Evolutionary conservation across 2,888 invertebrate genomes (phyloP).

Genomic region (Leptinotarsa peninsularis): DNA sequence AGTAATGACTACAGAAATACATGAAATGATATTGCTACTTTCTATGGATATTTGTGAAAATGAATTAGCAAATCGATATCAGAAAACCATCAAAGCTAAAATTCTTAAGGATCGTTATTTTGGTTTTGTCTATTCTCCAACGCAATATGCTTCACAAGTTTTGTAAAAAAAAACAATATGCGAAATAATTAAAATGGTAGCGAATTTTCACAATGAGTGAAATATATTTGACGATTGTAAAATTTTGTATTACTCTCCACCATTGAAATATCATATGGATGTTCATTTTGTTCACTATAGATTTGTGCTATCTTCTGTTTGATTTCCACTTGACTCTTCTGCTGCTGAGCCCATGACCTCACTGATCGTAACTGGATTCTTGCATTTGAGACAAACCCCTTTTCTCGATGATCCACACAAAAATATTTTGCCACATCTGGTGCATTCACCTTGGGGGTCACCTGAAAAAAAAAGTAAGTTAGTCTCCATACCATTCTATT

Average conservation of each 20-base stretch:
- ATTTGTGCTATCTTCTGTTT: slow-evolving; percentile 58
- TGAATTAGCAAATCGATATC: background rate
- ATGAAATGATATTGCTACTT: slow-evolving; percentile 14
- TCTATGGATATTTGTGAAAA: slow-evolving; percentile 24
- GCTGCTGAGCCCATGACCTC: slow-evolving; percentile 54
- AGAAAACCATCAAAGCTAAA: background rate
- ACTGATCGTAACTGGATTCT: slow-evolving; percentile 37
- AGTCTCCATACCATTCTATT: too few species aligned
- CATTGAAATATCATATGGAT: too few species aligned
- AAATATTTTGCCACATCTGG: slow-evolving; percentile 71
- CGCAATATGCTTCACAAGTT: background rate
- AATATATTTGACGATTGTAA: too few species aligned
- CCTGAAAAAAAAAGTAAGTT: slow-evolving; percentile 60
- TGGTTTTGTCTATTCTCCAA: background rate
- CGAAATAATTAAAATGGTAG: background rate
- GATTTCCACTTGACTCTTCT: slow-evolving; percentile 59
- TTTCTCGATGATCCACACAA: slow-evolving; percentile 53
- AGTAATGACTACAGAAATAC: slow-evolving; percentile 2
- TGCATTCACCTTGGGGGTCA: slow-evolving; percentile 73
- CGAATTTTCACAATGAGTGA: too few species aligned
- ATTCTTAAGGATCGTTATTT: background rate
- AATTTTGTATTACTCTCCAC: too few species aligned
- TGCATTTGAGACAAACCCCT: slow-evolving; percentile 55
- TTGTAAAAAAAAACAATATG: background rate
- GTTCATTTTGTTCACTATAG: slow-evolving; percentile 37